A percentile compares a stretch with the other conserved stretches of the same genome.
Conservation (phyloP, 2,888 invertebrate species). For the Limenitis arthemis region DNA sequence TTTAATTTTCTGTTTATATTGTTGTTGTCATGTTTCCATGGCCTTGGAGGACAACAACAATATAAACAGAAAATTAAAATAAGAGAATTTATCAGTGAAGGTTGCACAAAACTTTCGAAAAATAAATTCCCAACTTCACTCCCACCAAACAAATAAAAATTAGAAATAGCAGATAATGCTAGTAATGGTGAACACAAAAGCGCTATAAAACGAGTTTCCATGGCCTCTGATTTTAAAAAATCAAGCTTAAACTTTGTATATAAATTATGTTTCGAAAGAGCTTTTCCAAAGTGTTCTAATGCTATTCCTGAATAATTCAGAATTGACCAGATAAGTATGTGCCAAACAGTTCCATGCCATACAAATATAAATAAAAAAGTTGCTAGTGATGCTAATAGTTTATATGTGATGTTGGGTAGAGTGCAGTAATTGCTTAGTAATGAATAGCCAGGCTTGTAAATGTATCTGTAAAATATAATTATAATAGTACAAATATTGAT, state of each 20-base stretch:
- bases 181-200: constrained; percentile 81
- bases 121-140: constrained; percentile 81
- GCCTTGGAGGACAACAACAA: constrained; percentile 61
- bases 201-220: constrained; percentile 76
- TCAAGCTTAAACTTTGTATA: constrained; percentile 59
- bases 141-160: constrained; percentile 90
- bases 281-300: constrained; percentile 76
- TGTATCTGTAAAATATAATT: constrained; percentile 74
- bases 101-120: constrained; percentile 69
- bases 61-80: constrained; percentile 48
- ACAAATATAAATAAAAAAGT: constrained; percentile 89
- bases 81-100: constrained; percentile 43
- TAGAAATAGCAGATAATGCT: constrained; percentile 85
- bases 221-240: constrained; percentile 48
- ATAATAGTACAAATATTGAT: neutral
- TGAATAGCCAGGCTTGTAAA: constrained; percentile 79
- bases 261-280: constrained; percentile 50
- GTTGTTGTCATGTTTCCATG: no score
- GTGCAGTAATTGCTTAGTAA: constrained; percentile 39
- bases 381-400: constrained; percentile 78
- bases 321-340: constrained; percentile 88
- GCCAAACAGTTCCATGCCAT: constrained; percentile 90
- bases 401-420: constrained; percentile 58
- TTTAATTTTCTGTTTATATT: no score
- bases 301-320: constrained; percentile 88